Evolutionary conservation across 1,140 invertebrate species (phyloP).

Genomic region (Drosophila sp.): DNA sequence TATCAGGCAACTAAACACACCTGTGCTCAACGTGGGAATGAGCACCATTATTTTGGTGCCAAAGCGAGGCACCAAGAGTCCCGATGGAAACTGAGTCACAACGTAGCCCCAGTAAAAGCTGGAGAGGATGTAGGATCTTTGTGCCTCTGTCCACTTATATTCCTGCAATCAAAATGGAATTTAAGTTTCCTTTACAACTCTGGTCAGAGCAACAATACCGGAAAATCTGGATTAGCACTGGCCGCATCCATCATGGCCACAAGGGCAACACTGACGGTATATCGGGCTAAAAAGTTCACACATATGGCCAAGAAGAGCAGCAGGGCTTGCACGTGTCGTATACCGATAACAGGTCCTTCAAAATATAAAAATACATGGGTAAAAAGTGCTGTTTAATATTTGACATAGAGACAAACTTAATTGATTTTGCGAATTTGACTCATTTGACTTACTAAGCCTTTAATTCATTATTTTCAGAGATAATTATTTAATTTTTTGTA

Average conservation of each 20-base stretch:
- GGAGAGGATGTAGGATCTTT: conserved; percentile 86
- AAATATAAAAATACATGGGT: not conserved
- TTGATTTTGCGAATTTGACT: too few relatives aligned
- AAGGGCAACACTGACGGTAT: conserved; percentile 89
- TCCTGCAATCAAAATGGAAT: conserved; percentile 37
- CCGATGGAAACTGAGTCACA: conserved; percentile 87
- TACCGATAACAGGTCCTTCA: conserved; percentile 83
- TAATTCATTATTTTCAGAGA: too few relatives aligned
- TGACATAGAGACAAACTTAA: too few relatives aligned
- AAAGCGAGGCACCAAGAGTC: conserved; percentile 88
- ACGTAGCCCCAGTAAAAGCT: conserved; percentile 89
- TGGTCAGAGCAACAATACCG: conserved; percentile 22
- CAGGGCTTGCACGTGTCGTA: conserved; percentile 88
- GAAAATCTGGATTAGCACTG: conserved; percentile 62
- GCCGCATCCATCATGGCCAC: conserved; percentile 88
- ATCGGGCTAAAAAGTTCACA: conserved; percentile 87
- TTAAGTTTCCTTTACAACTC: not conserved
- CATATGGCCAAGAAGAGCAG: conserved; percentile 87
- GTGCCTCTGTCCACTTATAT: conserved; percentile 85
- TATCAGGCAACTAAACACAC: conserved; percentile 83
- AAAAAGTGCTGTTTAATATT: too few relatives aligned
- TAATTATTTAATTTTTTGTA: too few relatives aligned
- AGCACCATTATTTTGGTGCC: conserved; percentile 88
- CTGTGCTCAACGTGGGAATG: conserved; percentile 85
- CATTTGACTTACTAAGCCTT: too few relatives aligned